Percentiles rank a stretch among this genome's conserved stretches.
Evolutionary conservation across 1,140 invertebrate species (phyloP).

Genomic region (Drosophila sp.): DNA sequence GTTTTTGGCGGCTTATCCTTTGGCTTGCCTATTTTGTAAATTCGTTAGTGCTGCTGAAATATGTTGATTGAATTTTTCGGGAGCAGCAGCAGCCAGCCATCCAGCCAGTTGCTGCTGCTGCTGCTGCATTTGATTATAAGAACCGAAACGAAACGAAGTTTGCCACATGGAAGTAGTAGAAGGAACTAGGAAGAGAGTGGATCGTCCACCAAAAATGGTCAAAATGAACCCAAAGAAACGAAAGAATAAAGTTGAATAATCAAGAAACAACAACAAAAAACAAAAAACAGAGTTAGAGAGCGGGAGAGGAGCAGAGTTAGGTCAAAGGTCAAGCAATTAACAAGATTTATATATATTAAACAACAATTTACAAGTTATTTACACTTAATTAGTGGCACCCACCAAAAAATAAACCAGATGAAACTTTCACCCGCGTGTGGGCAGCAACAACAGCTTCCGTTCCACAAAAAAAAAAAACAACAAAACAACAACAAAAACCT

Average conservation of each 20-base stretch:
- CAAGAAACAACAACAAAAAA: slow-evolving; percentile 26
- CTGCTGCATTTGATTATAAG: slow-evolving; percentile 77
- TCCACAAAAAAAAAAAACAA: background rate
- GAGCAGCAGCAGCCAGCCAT: slow-evolving; percentile 51
- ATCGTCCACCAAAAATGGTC: slow-evolving; percentile 43
- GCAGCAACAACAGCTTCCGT: slow-evolving; percentile 19
- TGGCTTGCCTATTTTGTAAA: slow-evolving; percentile 82
- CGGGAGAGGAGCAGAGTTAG: slow-evolving; percentile 7
- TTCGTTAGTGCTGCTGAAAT: slow-evolving; percentile 83
- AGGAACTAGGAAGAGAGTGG: slow-evolving; percentile 12
- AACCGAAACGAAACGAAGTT: slow-evolving; percentile 26
- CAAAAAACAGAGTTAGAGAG: slow-evolving; percentile 5
- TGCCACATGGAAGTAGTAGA: slow-evolving; percentile 11
- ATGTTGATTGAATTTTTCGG: slow-evolving; percentile 82
- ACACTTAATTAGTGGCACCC: slow-evolving; percentile 78
- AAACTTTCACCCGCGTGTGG: slow-evolving; percentile 53
- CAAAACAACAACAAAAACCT: slow-evolving; percentile 1
- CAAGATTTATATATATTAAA: slow-evolving; percentile 72
- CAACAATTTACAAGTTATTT: slow-evolving; percentile 75
- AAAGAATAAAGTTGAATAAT: slow-evolving; percentile 56
- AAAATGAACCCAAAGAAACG: slow-evolving; percentile 27
- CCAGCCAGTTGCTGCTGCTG: slow-evolving; percentile 3
- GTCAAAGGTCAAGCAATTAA: slow-evolving; percentile 64
- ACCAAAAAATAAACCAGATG: slow-evolving; percentile 11
- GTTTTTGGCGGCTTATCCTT: slow-evolving; percentile 69